A percentile compares a stretch with the other conserved stretches of the same genome.
These are phyloP conservation scores for Phalacrocorax brasilianus DNA, from an alignment of 2,113 vertebrate species.

Conservation along the genomic window DNA sequence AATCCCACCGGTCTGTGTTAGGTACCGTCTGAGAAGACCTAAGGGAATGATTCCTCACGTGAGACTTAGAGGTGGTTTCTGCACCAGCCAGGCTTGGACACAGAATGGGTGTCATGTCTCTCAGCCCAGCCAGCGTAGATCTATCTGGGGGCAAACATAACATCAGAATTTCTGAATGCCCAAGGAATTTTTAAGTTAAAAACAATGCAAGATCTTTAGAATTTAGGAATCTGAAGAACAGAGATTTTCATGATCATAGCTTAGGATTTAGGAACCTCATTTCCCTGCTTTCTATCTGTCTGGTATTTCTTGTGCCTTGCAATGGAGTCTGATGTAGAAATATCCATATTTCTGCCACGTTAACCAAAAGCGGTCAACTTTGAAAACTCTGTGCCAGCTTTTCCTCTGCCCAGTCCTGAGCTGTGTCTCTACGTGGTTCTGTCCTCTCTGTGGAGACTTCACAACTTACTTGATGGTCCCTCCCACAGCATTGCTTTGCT, in stretches of 20 bases:
- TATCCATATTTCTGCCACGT: not conserved
- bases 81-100: not conserved
- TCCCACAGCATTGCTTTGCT: not conserved
- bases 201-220: not conserved
- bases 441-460: not conserved
- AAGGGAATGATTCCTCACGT: not conserved
- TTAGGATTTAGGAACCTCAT: not conserved
- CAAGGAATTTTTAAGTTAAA: not conserved
- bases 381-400: not conserved
- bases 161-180: not conserved
- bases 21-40: not conserved
- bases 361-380: not conserved
- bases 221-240: not conserved
- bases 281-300: not conserved
- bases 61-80: not conserved
- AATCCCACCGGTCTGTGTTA: not conserved
- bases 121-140: not conserved
- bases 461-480: not conserved
- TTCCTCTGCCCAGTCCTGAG: not conserved
- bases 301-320: not conserved
- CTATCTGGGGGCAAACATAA: not conserved
- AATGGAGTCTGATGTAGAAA: not conserved
- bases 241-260: not conserved
- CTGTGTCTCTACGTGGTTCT: fast-evolving
- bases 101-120: not conserved